These are phyloP conservation scores for Archilochus colubris DNA, from an alignment of 2,113 vertebrate species.

Conservation along the genomic window DNA sequence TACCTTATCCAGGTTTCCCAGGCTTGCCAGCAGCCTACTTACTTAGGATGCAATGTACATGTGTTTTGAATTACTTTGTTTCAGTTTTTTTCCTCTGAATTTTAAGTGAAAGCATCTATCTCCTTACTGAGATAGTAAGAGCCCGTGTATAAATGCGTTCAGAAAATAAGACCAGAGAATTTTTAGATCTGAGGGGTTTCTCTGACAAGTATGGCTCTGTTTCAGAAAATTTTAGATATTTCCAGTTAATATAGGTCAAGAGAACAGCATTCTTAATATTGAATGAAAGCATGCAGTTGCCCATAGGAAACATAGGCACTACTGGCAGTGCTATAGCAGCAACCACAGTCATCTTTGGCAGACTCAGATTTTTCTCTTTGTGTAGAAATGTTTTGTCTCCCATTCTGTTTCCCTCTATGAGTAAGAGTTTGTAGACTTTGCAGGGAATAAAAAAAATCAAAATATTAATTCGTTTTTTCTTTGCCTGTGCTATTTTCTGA, in stretches of 20 bases:
- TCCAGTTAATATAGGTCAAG: slow-evolving; percentile 36
- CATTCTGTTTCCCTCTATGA: slow-evolving; percentile 1
- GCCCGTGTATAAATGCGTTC: too few relatives aligned
- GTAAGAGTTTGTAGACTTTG: background rate
- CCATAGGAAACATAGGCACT: slow-evolving; percentile 45
- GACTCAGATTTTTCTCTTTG: background rate
- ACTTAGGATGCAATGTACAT: background rate
- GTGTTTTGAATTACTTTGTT: background rate
- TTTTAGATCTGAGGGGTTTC: background rate
- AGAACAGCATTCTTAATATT: background rate
- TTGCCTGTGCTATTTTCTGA: background rate
- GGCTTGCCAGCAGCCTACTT: background rate
- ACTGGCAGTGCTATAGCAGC: slow-evolving; percentile 3
- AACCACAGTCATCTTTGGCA: slow-evolving; percentile 50
- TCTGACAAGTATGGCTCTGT: background rate
- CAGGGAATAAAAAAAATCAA: background rate
- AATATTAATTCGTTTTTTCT: background rate
- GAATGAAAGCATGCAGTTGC: slow-evolving; percentile 49
- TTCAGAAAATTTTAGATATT: slow-evolving; percentile 33
- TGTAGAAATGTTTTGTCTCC: slow-evolving; percentile 42
- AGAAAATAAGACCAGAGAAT: background rate
- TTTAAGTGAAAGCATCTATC: background rate
- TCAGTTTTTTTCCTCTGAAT: background rate
- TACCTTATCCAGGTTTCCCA: background rate
- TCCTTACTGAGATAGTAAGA: background rate